Percentiles rank a stretch among this genome's conserved stretches.
phyloP scores from a whole-genome alignment of 2,113 vertebrate species.

The Alosa alosa region DNA sequence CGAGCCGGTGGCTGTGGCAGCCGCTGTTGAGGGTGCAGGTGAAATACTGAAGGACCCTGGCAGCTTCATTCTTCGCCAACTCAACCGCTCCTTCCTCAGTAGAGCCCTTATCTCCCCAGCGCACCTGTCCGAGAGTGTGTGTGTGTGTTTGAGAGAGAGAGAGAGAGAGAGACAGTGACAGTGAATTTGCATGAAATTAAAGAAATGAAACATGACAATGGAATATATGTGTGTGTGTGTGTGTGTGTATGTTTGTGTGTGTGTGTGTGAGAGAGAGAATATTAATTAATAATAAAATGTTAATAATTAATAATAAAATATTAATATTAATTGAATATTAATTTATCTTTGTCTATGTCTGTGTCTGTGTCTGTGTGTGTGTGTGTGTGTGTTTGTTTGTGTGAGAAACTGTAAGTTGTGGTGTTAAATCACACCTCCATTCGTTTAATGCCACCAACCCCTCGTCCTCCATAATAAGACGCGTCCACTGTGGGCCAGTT shows the following conservation, averaged over 20 bases:
- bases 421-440: constrained; percentile 75
- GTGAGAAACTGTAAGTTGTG: not conserved
- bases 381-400: not conserved
- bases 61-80: constrained; percentile 93
- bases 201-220: not conserved
- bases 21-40: constrained; percentile 73
- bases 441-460: constrained; percentile 94
- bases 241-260: not conserved
- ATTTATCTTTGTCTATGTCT: no score
- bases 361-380: not conserved
- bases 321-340: no score
- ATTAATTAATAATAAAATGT: no score
- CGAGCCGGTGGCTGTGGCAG: constrained; percentile 65
- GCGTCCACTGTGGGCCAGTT: constrained; percentile 86
- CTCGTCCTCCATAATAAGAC: constrained; percentile 93
- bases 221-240: not conserved
- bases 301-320: no score
- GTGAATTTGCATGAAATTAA: not conserved
- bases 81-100: constrained; percentile 97
- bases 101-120: constrained; percentile 96
- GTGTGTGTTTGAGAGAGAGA: not conserved
- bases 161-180: not conserved
- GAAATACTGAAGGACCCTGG: no score
- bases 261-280: no score
- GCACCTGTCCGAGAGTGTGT: constrained; percentile 69